Conservation (phyloP, 2,113 vertebrate species). For the Bambusicola thoracicus region DNA sequence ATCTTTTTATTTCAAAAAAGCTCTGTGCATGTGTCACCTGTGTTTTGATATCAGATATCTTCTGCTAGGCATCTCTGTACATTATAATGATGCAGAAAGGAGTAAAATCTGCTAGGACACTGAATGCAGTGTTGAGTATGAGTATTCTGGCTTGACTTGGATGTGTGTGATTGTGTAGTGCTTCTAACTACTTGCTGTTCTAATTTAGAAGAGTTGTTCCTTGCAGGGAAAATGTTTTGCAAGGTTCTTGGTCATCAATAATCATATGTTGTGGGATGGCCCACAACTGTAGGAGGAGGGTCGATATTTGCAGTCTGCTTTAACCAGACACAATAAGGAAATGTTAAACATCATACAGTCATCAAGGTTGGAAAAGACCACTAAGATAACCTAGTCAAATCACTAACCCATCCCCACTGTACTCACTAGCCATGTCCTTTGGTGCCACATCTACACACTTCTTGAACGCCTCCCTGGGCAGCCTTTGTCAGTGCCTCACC, state of each 20-base stretch:
- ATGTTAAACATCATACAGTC: not conserved
- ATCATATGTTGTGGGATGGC: fast-evolving
- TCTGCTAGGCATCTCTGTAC: too few species aligned
- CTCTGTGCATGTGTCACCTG: not conserved
- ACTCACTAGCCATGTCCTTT: too few species aligned
- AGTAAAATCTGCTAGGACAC: too few species aligned
- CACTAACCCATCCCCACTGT: too few species aligned
- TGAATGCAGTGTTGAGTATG: not conserved
- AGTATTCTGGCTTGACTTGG: not conserved
- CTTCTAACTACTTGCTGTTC: not conserved
- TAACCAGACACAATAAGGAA: not conserved
- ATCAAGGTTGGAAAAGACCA: too few species aligned
- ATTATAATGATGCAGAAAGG: too few species aligned
- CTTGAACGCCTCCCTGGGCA: too few species aligned
- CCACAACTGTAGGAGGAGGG: fast-evolving
- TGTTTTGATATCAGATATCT: not conserved
- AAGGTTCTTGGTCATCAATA: not conserved
- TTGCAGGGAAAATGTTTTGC: not conserved
- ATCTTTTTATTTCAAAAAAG: not conserved
- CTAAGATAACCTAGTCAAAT: too few species aligned
- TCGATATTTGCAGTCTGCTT: not conserved
- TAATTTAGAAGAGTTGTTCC: not conserved
- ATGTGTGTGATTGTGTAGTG: not conserved
- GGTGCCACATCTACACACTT: too few species aligned
- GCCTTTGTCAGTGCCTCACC: too few species aligned